Evolutionary conservation across 2,797 vertebrate species (phyloP), one percentile per base, ranked within the genome.

Genomic region (Cirrhinus mrigala): DNA sequence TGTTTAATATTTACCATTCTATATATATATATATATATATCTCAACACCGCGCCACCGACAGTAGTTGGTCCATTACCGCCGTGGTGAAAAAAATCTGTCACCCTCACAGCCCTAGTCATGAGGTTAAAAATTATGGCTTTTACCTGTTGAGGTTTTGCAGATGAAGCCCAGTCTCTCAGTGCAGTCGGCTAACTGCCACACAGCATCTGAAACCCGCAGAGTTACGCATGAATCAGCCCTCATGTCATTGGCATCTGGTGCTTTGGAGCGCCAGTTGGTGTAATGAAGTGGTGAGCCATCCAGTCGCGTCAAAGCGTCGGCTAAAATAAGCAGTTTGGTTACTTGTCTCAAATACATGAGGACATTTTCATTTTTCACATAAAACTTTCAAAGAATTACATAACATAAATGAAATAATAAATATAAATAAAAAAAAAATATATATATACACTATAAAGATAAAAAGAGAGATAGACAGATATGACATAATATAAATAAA

Each of bases 141-240:
- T 62, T 90, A 99, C 97, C 95, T 95, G 95, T 90, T 66, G 90
- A 86, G 73, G 93, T 96, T 96, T 98, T 97, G 91, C 98, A 99
- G 46, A 98, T 82, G 81, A 98, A 98, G 83, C 97, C 97, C 3
- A 91, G 94, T 37, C 89, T 93, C 74, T 97, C 95, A 37, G 81
- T 89, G 92, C 98, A 99, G 0, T 90, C 85, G 22, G 95, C 92
- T 86, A 97, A 89, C 33, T 94, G 93, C 98, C 98, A 99, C 70
- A 93, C 83, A 50, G 96, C 96, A 76, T 98, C 96, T 0, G 90
- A 87, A 50, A 95, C 93, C 88, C 91, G 95, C 90, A 95, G 91
- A 9, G 94, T 94, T 80, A 97, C 90, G 56, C 98, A 99, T 20
- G 90, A 88, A 81, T 96, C 95, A 27, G 91, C 88, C n/a, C 90